Percentiles rank a stretch among this genome's conserved stretches.
These are phyloP conservation scores for Piezodorus guildinii DNA, from an alignment of 1,140 invertebrate genomes.

Conservation along the genomic window DNA sequence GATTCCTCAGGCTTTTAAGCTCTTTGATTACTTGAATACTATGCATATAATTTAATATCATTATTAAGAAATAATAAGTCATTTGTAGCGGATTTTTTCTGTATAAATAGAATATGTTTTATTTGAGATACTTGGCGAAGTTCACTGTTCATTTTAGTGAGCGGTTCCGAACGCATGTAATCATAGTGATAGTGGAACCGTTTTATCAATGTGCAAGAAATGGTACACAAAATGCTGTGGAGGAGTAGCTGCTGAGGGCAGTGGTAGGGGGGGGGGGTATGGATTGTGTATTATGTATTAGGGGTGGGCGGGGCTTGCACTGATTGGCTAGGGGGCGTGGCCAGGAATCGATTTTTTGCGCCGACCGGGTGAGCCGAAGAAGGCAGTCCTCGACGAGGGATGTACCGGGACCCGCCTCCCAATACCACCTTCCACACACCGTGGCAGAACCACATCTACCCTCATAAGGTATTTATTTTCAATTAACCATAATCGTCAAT, in stretches of 20 bases:
- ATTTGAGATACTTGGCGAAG: too few species aligned
- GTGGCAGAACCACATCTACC: conserved; percentile 27
- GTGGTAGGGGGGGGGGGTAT: conserved; percentile 6
- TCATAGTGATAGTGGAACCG: conserved; percentile 9
- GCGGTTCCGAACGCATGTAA: not conserved
- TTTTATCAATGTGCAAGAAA: conserved; percentile 1
- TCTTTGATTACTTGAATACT: too few species aligned
- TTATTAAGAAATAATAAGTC: too few species aligned
- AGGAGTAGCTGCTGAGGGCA: not conserved
- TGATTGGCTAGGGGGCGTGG: conserved; percentile 6
- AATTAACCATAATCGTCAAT: too few species aligned
- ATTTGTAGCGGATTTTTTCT: too few species aligned
- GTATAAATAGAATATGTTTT: too few species aligned
- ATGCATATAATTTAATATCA: too few species aligned
- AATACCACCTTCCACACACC: conserved; percentile 25
- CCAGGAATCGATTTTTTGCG: conserved; percentile 2
- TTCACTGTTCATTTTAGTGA: too few species aligned
- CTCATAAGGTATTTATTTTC: conserved; percentile 26
- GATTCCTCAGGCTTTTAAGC: too few species aligned
- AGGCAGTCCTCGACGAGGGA: conserved; percentile 13
- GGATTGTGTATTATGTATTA: conserved; percentile 25
- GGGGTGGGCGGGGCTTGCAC: conserved; percentile 1
- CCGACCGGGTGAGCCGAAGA: conserved; percentile 11
- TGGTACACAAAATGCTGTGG: not conserved
- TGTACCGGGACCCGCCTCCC: conserved; percentile 23